A percentile compares a stretch with the other conserved stretches of the same genome.
Evolutionary conservation across 2,888 invertebrate genomes (phyloP).

Genomic region (Drosophila mulleri): DNA sequence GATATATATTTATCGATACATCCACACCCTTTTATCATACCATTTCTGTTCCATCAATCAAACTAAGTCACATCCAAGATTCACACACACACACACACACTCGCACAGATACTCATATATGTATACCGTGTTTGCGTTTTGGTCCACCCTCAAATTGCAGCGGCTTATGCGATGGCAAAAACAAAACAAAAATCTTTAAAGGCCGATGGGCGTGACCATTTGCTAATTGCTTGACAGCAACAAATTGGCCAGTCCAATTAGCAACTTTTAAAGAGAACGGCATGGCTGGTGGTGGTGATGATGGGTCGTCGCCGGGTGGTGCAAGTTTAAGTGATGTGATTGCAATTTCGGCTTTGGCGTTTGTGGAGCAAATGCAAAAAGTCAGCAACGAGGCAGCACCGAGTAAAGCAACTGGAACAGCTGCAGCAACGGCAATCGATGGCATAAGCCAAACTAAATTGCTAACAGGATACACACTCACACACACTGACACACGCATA

Average conservation of each 20-base stretch:
- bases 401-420: slow-evolving; percentile 13
- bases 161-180: slow-evolving; percentile 31
- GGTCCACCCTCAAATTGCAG: slow-evolving; percentile 34
- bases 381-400: slow-evolving; percentile 10
- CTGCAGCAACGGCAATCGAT: slow-evolving; percentile 30
- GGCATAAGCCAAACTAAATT: slow-evolving; percentile 30
- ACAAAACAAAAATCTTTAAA: slow-evolving; percentile 18
- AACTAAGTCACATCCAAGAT: not conserved
- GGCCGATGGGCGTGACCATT: slow-evolving; percentile 47
- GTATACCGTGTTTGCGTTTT: slow-evolving; percentile 6
- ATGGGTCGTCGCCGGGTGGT: not conserved
- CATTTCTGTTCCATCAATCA: not conserved
- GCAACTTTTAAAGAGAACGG: slow-evolving; percentile 6
- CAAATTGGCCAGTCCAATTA: slow-evolving; percentile 59
- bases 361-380: slow-evolving; percentile 28
- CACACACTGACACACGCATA: slow-evolving; percentile 13
- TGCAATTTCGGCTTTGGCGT: slow-evolving; percentile 25
- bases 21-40: not conserved
- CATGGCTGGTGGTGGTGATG: not conserved
- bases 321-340: slow-evolving; percentile 38
- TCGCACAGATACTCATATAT: not conserved
- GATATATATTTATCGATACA: not conserved
- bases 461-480: slow-evolving; percentile 22
- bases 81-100: not conserved
- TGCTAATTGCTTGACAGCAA: slow-evolving; percentile 62